These are phyloP conservation scores for Rhinoderma darwinii DNA, from an alignment of 2,113 vertebrate species.

Conservation along the genomic window DNA sequence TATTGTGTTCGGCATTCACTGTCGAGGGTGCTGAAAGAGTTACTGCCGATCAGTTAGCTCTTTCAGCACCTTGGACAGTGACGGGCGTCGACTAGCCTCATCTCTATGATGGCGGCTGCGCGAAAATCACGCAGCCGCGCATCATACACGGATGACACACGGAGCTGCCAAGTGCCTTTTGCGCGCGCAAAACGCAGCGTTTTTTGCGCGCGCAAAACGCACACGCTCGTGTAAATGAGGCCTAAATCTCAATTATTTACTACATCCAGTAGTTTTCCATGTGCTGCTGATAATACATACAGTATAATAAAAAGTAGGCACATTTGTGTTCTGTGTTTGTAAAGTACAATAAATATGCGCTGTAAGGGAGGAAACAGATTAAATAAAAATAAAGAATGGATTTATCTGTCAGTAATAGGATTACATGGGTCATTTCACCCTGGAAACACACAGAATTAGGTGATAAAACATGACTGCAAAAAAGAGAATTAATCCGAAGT, in stretches of 20 bases:
- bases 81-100: no score
- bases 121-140: no score
- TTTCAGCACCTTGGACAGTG: no score
- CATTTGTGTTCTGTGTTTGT: not conserved
- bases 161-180: no score
- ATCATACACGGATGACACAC: no score
- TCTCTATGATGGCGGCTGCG: no score
- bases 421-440: slow-evolving; percentile 60
- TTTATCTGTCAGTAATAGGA: slow-evolving; percentile 37
- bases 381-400: slow-evolving; percentile 22
- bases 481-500: slow-evolving; percentile 59
- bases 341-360: not conserved
- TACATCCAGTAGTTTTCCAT: not conserved
- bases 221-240: no score
- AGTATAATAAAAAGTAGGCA: not conserved
- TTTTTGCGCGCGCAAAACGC: no score
- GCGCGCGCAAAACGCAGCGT: no score
- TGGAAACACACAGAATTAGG: slow-evolving; percentile 46
- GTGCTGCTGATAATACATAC: not conserved
- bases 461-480: slow-evolving; percentile 57
- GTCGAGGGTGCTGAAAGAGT: no score
- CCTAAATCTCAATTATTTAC: not conserved
- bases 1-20: no score
- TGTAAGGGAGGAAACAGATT: not conserved
- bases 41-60: no score